phyloP scores from a whole-genome alignment of 1,140 invertebrate genomes.

The Cylas formicarius region DNA sequence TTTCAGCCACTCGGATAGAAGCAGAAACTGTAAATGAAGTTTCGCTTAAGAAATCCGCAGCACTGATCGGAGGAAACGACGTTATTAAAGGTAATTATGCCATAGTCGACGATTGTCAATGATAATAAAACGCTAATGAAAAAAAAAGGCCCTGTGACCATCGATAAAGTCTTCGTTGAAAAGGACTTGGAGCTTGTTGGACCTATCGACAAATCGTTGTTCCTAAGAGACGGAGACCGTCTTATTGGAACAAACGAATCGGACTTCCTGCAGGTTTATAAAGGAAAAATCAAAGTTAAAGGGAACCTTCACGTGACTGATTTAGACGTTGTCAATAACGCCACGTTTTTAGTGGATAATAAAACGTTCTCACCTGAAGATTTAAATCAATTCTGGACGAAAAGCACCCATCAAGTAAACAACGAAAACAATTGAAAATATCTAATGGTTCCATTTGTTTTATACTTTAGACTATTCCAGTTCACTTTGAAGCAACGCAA shows the following conservation, averaged over 20 bases:
- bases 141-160: conserved; percentile 29
- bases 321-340: conserved; percentile 15
- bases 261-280: conserved; percentile 32
- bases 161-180: conserved; percentile 22
- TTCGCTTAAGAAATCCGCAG: conserved; percentile 16
- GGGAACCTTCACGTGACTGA: conserved; percentile 30
- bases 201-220: conserved; percentile 17
- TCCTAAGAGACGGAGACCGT: conserved; percentile 16
- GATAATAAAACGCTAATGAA: background rate
- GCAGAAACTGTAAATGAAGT: conserved; percentile 26
- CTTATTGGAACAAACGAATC: conserved; percentile 27
- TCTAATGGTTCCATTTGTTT: too few species aligned
- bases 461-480: conserved; percentile 23
- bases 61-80: conserved; percentile 9
- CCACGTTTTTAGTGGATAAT: conserved; percentile 21
- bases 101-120: too few species aligned
- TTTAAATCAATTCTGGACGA: conserved; percentile 32
- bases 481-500: conserved; percentile 24
- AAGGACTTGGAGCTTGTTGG: conserved; percentile 23
- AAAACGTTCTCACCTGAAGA: conserved; percentile 23
- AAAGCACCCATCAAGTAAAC: conserved; percentile 29
- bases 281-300: conserved; percentile 27
- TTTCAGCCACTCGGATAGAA: conserved; percentile 19
- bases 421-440: conserved; percentile 7
- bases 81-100: conserved; percentile 11